These are phyloP conservation scores for Anhinga rufa DNA, from an alignment of 2,113 vertebrate species.

Conservation along the genomic window DNA sequence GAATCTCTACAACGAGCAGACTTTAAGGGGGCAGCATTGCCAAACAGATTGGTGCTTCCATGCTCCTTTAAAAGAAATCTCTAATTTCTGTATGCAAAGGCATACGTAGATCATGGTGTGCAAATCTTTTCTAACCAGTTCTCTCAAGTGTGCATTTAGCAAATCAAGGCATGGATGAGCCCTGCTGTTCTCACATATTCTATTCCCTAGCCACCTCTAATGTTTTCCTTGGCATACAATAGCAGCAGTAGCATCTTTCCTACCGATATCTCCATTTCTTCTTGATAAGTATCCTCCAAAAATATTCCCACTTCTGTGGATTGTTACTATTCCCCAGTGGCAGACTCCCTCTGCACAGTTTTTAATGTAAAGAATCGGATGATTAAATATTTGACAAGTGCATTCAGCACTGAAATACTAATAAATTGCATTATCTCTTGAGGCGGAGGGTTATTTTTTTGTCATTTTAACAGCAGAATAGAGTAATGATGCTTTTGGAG, in stretches of 20 bases:
- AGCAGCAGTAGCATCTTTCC: neutral
- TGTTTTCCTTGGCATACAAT: neutral
- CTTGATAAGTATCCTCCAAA: neutral
- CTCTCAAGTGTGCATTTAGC: neutral
- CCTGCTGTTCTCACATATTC: neutral
- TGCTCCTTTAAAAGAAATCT: neutral
- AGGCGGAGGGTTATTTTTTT: constrained; percentile 11
- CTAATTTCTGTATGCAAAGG: neutral
- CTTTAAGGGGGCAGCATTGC: neutral
- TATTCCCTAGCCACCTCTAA: neutral
- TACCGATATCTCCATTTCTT: neutral
- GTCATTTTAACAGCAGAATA: neutral
- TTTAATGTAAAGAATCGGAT: neutral
- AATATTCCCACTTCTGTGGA: neutral
- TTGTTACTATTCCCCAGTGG: constrained; percentile 3
- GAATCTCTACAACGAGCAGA: too few relatives aligned
- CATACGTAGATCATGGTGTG: neutral
- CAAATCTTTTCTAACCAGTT: neutral
- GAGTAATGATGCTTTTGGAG: neutral
- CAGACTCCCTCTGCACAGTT: neutral
- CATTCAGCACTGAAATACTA: constrained; percentile 18
- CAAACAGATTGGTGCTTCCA: neutral
- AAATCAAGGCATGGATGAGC: neutral
- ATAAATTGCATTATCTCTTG: constrained; percentile 19
- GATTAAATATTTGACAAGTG: constrained; percentile 40